phyloP scores from a whole-genome alignment of 2,113 vertebrate genomes.

The Eptesicus fuscus region DNA sequence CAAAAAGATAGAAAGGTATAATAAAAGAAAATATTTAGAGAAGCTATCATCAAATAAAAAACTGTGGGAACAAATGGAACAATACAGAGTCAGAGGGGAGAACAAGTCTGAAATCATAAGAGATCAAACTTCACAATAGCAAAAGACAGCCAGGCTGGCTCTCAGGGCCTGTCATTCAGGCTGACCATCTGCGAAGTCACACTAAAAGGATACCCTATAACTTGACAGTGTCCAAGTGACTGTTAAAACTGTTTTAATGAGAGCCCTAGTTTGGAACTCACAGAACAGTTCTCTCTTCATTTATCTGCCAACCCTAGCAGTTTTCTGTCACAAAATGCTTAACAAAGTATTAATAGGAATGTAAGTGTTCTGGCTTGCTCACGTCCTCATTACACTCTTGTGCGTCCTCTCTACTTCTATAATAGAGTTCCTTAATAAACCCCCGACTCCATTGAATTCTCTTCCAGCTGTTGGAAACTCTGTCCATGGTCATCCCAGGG shows the following conservation, averaged over 20 bases:
- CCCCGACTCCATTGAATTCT: background rate
- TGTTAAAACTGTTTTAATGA: conserved; percentile 35
- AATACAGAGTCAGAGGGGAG: background rate
- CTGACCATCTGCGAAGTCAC: background rate
- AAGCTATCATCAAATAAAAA: background rate
- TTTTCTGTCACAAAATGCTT: conserved; percentile 12
- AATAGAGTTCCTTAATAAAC: background rate
- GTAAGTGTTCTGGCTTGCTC: background rate
- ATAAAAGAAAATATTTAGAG: background rate
- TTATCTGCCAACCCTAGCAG: conserved; percentile 19
- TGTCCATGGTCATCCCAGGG: background rate
- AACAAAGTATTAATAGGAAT: background rate
- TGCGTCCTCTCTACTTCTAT: background rate
- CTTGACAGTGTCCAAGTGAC: background rate
- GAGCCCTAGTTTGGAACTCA: background rate
- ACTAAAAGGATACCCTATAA: background rate
- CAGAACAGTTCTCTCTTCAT: background rate
- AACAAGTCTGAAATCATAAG: background rate
- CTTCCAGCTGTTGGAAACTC: background rate
- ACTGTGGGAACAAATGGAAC: background rate
- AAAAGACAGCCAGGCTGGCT: background rate
- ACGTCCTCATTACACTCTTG: background rate
- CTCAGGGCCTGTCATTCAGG: background rate
- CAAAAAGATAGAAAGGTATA: background rate
- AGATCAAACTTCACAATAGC: background rate